Evolutionary conservation across 2,797 vertebrate species (phyloP).

Genomic region (Falco columbarius): DNA sequence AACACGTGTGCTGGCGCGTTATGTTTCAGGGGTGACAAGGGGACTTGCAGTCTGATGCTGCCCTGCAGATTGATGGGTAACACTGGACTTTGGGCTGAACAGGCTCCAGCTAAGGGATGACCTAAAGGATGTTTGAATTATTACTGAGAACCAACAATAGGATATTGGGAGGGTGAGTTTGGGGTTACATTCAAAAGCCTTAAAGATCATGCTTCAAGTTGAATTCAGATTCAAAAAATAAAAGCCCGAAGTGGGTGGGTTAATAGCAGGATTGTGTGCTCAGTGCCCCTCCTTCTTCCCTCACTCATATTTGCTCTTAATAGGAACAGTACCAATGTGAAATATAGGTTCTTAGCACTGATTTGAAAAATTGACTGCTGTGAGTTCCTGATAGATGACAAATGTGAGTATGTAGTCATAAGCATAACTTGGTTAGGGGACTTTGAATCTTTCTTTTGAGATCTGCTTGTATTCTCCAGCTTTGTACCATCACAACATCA

Average conservation of each 20-base stretch:
- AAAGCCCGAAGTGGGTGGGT: neutral
- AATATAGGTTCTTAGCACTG: neutral
- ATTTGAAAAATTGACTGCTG: neutral
- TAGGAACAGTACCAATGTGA: neutral
- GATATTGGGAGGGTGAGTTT: neutral
- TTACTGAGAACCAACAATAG: neutral
- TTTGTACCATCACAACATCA: neutral
- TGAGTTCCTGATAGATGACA: neutral
- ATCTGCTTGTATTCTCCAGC: neutral
- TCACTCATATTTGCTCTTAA: neutral
- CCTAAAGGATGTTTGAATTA: neutral
- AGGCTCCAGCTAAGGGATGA: neutral
- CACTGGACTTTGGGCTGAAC: neutral
- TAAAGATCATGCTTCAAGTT: neutral
- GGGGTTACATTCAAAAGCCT: neutral
- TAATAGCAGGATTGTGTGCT: neutral
- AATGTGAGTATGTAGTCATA: neutral
- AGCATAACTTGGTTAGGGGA: neutral
- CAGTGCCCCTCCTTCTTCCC: neutral
- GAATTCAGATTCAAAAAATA: neutral
- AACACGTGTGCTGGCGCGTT: neutral
- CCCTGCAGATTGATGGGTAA: neutral
- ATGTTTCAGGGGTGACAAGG: fast-evolving
- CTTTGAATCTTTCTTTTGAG: neutral
- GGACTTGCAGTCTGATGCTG: neutral